A percentile compares a stretch with the other conserved stretches of the same genome.
phyloP scores from a whole-genome alignment of 64 coral and sea anemone species.

The Montipora efflorescens region DNA sequence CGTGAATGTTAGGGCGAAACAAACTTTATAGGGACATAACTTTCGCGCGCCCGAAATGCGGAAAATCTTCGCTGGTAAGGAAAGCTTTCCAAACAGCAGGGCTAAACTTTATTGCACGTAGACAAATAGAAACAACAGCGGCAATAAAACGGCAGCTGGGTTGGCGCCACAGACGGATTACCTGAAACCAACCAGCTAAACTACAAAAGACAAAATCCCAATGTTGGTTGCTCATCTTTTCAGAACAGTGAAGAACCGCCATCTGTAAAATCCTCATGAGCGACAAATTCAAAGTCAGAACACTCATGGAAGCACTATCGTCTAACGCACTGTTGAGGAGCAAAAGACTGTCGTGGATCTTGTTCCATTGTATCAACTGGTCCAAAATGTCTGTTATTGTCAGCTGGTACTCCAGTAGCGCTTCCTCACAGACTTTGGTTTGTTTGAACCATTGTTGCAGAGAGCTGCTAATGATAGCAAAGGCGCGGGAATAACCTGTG shows the following conservation, averaged over 20 bases:
- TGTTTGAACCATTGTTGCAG: constrained; percentile 68
- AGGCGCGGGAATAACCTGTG: constrained; percentile 50
- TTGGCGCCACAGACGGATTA: no score
- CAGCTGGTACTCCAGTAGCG: constrained; percentile 77
- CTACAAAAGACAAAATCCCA: constrained; percentile 95
- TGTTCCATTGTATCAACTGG: constrained; percentile 73
- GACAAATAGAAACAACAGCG: no score
- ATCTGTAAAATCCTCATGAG: constrained; percentile 61
- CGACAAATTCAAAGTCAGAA: constrained; percentile 70
- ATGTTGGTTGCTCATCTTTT: constrained; percentile 51
- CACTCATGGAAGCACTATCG: constrained; percentile 37
- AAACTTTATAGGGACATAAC: no score
- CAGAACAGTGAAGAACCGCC: constrained; percentile 48
- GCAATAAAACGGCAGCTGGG: no score
- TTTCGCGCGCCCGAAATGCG: no score
- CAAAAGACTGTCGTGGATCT: constrained; percentile 57
- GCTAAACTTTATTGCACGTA: no score
- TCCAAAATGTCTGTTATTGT: constrained; percentile 76
- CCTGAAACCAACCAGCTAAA: constrained; percentile 93
- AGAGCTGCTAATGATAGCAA: constrained; percentile 60
- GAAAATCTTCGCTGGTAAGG: no score
- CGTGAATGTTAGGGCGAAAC: no score
- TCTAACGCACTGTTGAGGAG: constrained; percentile 70
- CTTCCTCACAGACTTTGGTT: constrained; percentile 56
- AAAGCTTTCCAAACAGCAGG: no score